Evolutionary conservation across 2,888 invertebrate genomes (phyloP), one percentile per base, ranked within the genome.

Genomic region (Athalia cordata): DNA sequence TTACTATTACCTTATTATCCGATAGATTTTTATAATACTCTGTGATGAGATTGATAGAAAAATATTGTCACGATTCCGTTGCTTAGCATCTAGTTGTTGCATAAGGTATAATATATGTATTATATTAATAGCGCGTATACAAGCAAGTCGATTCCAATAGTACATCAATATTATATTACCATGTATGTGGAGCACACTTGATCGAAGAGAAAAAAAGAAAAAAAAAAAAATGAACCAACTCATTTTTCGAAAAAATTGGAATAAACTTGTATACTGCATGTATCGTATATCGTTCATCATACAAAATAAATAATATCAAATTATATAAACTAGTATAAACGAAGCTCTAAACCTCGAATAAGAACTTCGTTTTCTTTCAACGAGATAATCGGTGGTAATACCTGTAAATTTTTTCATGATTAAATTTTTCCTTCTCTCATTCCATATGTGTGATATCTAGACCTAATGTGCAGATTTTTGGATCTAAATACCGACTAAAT

Each of bases 1-100:
- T 80, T 75, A 79, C 80, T 78, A 75, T 78, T 80, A 61, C 29
- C 29, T 74, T 79, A 80, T 82, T 78, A 80, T 78, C 79, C 79
- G 74, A 87, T 87, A 85, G 86, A 86, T 85, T 86, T 82, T 80
- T 87, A 29, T 29, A 87, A 87, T 87, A 86, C 86, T 88, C 85
- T 84, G 82, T 82, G 79, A 80, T 80, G 84, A 86, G 81, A 85
- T 81, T 86, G 81, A 83, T 87, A 85, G 82, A 86, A 87, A 88
- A 87, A 87, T 88, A 88, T 88, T 84, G 84, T 86, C 86, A 82
- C 80, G 50, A 74, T 65, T 83, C 79, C 81, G 77, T 82, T 77
- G 81, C 81, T 84, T 78, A 82, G 66, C 70, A 79, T 62, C 75
- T 82, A 81, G 49, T 79, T 83, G 79, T 79, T 82, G 81, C 80